Evolutionary conservation across 2,797 vertebrate genomes (phyloP).

Genomic region (Oreochromis grahami): DNA sequence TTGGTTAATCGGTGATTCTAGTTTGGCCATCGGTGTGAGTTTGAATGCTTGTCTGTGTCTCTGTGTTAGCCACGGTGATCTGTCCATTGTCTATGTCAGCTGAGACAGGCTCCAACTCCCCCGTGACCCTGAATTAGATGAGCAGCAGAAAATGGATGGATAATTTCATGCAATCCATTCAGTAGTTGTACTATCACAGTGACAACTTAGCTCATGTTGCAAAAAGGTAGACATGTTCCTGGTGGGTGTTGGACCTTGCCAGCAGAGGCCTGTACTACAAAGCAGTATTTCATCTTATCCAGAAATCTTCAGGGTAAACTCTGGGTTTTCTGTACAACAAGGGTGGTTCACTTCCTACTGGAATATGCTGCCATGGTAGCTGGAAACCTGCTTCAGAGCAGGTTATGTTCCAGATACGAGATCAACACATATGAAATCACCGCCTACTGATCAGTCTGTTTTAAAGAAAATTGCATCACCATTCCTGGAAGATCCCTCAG

Average conservation of each 20-base stretch:
- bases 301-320: not conserved
- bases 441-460: not conserved
- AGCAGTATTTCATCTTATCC: not conserved
- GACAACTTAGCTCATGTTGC: not conserved
- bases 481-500: too few species aligned
- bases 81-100: not conserved
- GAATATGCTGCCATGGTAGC: not conserved
- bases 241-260: not conserved
- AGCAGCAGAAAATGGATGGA: not conserved
- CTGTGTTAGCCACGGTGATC: not conserved
- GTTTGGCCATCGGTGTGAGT: not conserved
- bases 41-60: not conserved
- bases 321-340: not conserved
- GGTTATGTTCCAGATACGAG: not conserved
- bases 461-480: too few species aligned
- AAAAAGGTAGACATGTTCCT: not conserved
- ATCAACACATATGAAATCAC: not conserved
- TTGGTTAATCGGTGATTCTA: not conserved
- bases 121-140: not conserved
- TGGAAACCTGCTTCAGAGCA: not conserved
- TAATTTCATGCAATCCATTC: not conserved
- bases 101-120: not conserved
- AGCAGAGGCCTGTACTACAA: not conserved
- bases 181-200: not conserved
- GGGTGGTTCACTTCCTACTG: not conserved